phyloP scores from a whole-genome alignment of 2,113 vertebrate species.

The Ancistrus triradiatus region DNA sequence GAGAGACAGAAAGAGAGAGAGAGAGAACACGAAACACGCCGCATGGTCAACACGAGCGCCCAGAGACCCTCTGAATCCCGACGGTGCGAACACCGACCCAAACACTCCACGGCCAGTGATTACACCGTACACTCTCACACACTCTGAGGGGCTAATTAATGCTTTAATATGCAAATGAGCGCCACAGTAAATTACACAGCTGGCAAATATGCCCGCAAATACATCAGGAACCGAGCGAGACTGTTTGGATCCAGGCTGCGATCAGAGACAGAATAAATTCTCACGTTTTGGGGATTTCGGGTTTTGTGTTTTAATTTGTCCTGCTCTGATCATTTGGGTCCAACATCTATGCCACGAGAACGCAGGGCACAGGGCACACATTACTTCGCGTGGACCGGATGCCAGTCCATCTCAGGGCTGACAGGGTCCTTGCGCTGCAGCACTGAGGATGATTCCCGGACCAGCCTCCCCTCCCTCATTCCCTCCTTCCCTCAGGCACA shows the following conservation, averaged over 20 bases:
- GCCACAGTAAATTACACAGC: conserved; percentile 92
- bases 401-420: too few species aligned
- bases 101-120: conserved; percentile 78
- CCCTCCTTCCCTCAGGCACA: too few species aligned
- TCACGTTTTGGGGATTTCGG: too few species aligned
- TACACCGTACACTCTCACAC: conserved; percentile 78
- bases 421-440: too few species aligned
- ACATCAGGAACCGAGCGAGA: conserved; percentile 66
- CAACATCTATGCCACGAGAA: too few species aligned
- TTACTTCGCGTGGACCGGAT: too few species aligned
- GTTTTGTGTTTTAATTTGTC: too few species aligned
- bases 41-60: conserved; percentile 68
- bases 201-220: conserved; percentile 93
- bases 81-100: conserved; percentile 57
- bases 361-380: too few species aligned
- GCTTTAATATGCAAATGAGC: conserved; percentile 99
- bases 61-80: conserved; percentile 62
- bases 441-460: too few species aligned
- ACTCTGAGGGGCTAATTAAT: conserved; percentile 99
- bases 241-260: conserved; percentile 58
- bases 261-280: conserved; percentile 49
- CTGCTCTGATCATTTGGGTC: too few species aligned
- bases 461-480: too few species aligned
- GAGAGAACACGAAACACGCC: conserved; percentile 64
- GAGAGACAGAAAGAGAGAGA: conserved; percentile 29